Conservation (phyloP, 2,888 invertebrate species). For the Cataglyphis cursor region DNA sequence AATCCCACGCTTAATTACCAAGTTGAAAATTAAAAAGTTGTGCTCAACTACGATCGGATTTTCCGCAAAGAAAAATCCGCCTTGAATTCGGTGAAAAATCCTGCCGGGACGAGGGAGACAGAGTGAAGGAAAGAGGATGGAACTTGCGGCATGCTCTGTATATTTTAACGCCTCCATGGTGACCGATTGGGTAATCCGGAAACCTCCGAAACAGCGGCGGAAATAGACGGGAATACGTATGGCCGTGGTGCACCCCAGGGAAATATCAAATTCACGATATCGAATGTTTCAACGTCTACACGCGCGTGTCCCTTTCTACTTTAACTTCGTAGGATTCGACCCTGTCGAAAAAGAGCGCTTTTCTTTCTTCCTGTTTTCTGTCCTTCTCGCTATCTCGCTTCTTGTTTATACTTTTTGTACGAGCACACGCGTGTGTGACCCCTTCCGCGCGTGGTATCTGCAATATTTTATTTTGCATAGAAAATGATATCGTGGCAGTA, state of each 20-base stretch:
- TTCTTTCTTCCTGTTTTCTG: background rate
- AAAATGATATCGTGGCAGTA: constrained; percentile 65
- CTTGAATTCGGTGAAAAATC: constrained; percentile 18
- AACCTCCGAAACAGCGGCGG: constrained; percentile 43
- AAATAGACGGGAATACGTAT: constrained; percentile 62
- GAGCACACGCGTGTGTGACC: constrained; percentile 18
- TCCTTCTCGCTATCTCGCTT: background rate
- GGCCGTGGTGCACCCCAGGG: constrained; percentile 42
- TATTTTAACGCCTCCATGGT: constrained; percentile 49
- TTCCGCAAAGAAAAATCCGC: constrained; percentile 21
- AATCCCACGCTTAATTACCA: constrained; percentile 52
- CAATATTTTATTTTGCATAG: constrained; percentile 72
- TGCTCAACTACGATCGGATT: constrained; percentile 29
- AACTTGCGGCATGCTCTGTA: constrained; percentile 38
- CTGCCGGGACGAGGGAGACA: background rate
- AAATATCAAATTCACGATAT: constrained; percentile 67
- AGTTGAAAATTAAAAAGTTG: constrained; percentile 54
- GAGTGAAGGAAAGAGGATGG: background rate
- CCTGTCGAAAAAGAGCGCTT: background rate
- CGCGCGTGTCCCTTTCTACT: constrained; percentile 52
- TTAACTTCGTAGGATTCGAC: constrained; percentile 34
- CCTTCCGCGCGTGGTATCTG: constrained; percentile 48
- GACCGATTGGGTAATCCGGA: constrained; percentile 48
- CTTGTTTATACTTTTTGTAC: background rate
- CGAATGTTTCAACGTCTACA: constrained; percentile 58